Evolutionary conservation across 2,888 invertebrate genomes (phyloP).

Genomic region (Marasmarcha lunaedactyla): DNA sequence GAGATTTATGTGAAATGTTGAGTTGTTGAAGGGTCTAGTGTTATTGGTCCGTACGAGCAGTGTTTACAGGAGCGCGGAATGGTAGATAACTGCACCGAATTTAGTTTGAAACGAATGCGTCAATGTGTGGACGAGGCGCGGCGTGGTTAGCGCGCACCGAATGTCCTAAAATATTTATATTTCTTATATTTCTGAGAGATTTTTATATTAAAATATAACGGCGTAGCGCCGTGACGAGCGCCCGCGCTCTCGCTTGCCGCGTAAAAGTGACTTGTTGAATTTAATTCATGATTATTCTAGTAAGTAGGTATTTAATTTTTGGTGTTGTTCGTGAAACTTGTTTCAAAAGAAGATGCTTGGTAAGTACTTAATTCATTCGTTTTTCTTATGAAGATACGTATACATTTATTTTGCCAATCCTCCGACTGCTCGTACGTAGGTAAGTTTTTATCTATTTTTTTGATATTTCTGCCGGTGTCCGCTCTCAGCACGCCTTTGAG

Average conservation of each 20-base stretch:
- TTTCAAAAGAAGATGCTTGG: not conserved
- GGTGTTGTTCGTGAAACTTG: slow-evolving; percentile 2
- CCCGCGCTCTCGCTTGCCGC: slow-evolving; percentile 23
- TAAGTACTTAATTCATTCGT: not conserved
- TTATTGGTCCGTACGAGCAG: slow-evolving; percentile 34
- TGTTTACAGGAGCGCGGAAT: slow-evolving; percentile 67
- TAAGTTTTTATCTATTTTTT: too few relatives aligned
- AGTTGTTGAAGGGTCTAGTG: slow-evolving; percentile 28
- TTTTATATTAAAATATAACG: slow-evolving; percentile 56
- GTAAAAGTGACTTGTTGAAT: slow-evolving; percentile 16
- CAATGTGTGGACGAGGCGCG: slow-evolving; percentile 54
- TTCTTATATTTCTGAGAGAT: slow-evolving; percentile 46
- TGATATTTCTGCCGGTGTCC: too few relatives aligned
- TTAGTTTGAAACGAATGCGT: slow-evolving; percentile 67
- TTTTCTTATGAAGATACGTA: too few relatives aligned
- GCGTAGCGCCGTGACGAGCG: slow-evolving; percentile 41
- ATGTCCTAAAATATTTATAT: slow-evolving; percentile 52
- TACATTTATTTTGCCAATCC: too few relatives aligned
- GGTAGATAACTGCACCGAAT: slow-evolving; percentile 58
- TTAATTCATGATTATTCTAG: slow-evolving; percentile 10
- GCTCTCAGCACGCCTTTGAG: too few relatives aligned
- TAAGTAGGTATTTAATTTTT: slow-evolving; percentile 14
- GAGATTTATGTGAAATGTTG: too few relatives aligned
- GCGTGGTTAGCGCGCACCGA: slow-evolving; percentile 34
- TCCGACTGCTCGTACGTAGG: too few relatives aligned